Percentiles rank a stretch among this genome's conserved stretches.
These are phyloP conservation scores for Tautogolabrus adspersus DNA, from an alignment of 2,113 vertebrate genomes.

Conservation along the genomic window DNA sequence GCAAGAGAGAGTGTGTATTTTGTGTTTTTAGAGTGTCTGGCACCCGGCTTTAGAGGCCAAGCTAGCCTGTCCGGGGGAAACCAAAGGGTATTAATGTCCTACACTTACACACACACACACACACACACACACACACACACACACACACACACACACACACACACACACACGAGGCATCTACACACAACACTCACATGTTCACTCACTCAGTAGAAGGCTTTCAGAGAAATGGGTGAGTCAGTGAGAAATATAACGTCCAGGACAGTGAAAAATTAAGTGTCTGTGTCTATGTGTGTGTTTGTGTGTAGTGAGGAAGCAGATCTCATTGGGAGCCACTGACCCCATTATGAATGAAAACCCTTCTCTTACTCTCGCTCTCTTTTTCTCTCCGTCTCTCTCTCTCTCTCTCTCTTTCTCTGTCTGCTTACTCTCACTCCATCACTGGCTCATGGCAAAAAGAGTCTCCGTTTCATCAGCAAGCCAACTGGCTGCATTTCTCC, in stretches of 20 bases:
- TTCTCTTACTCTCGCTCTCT: conserved; percentile 21
- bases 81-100: conserved; percentile 59
- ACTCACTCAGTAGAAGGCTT: background rate
- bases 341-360: conserved; percentile 79
- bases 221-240: conserved; percentile 35
- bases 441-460: conserved; percentile 12
- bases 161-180: background rate
- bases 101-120: too few species aligned
- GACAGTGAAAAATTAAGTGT: conserved; percentile 40
- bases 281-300: conserved; percentile 36
- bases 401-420: background rate
- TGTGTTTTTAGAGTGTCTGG: conserved; percentile 28
- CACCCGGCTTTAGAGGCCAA: conserved; percentile 61
- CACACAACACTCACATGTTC: background rate
- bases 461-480: background rate
- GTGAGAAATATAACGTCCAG: conserved; percentile 35
- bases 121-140: too few species aligned
- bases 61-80: conserved; percentile 50
- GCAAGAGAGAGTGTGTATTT: background rate
- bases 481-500: conserved; percentile 64
- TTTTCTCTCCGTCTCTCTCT: background rate
- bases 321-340: conserved; percentile 75
- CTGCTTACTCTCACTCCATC: conserved; percentile 25
- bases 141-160: too few species aligned
- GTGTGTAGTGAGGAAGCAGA: conserved; percentile 37